Base-by-base conservation (phyloP, 2,888 invertebrate genomes). In the Cryptus viduatorius region DNA sequence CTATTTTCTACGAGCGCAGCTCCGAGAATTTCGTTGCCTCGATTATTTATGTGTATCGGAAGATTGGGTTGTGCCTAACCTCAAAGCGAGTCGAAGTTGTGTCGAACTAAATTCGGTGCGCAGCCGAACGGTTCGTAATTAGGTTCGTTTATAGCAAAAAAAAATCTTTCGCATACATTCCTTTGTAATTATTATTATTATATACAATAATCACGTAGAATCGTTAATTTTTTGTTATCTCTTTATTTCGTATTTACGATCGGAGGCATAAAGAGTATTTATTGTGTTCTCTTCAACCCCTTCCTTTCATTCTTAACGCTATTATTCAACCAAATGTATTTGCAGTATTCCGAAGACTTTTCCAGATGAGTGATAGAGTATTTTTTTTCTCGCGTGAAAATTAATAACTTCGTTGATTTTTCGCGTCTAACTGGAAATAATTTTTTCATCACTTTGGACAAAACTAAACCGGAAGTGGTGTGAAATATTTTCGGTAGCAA, bases 291-390 rank as follows among this genome's bases (percentile, higher is more conserved):
- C 59, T 37, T 68, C 67, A 7, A 24, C 19, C 59, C 79, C 68
- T 71, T 80, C 69, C 4, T 48, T 86, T 88, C 48, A 86, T 86
- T 87, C 84, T 87, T 87, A 73, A 87, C 89, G 90, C 90, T 90
- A 90, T 89, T 90, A 37, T 85, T 80, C 84, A 83, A 86, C 87
- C 87, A 88, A 86, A 87, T 85, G 75, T 56, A 56, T 56, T 85
- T 73, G 86, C 88, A 90, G 90, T 89, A 91, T 90, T 90, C 75
- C 79, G 67, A 79, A 78, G 79, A 79, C 64, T 75, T 75, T 79
- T 50, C 76, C 71, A 29, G 50, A 65, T 48, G 46, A 79, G 48
- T 59, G 79, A 61, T 79, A 76, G 78, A 82, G 73, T 79, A 82
- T 82, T 79, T 81, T 76, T 68, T 85, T 78, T 12, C 24, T 50